Evolutionary conservation across 2,888 invertebrate genomes (phyloP).

Genomic region (Bhutanitis thaidina): DNA sequence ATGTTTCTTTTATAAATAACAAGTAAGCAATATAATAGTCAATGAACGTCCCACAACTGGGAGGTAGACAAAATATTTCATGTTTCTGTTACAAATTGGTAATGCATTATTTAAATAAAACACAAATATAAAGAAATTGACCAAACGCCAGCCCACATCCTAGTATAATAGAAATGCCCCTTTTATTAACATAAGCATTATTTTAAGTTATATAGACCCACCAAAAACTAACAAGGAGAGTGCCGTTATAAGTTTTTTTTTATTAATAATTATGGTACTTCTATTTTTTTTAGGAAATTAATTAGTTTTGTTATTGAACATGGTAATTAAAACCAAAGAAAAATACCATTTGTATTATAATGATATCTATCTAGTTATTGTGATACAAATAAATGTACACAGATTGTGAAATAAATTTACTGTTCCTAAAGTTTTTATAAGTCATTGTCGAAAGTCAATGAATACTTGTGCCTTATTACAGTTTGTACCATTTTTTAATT

Average conservation of each 20-base stretch:
- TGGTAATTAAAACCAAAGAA: constrained; percentile 17
- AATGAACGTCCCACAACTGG: too few species aligned
- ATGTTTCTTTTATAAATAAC: too few species aligned
- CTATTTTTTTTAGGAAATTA: background rate
- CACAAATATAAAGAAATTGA: too few species aligned
- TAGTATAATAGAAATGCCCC: too few species aligned
- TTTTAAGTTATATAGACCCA: constrained; percentile 22
- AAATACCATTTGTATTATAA: constrained; percentile 2
- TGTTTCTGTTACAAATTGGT: too few species aligned
- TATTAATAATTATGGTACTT: background rate
- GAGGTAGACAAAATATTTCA: too few species aligned
- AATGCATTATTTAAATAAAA: too few species aligned
- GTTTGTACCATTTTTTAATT: background rate
- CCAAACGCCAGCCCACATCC: too few species aligned
- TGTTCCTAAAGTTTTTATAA: constrained; percentile 3
- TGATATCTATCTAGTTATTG: background rate
- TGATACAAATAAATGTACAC: background rate
- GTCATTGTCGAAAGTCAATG: background rate
- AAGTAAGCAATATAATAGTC: too few species aligned
- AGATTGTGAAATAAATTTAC: background rate
- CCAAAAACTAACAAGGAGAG: constrained; percentile 21
- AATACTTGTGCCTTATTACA: constrained; percentile 6
- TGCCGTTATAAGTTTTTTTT: constrained; percentile 1
- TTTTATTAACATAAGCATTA: constrained; percentile 11
- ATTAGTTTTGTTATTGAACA: constrained; percentile 8